Evolutionary conservation across 2,113 vertebrate species (phyloP).

Genomic region (Cygnus buccinator): DNA sequence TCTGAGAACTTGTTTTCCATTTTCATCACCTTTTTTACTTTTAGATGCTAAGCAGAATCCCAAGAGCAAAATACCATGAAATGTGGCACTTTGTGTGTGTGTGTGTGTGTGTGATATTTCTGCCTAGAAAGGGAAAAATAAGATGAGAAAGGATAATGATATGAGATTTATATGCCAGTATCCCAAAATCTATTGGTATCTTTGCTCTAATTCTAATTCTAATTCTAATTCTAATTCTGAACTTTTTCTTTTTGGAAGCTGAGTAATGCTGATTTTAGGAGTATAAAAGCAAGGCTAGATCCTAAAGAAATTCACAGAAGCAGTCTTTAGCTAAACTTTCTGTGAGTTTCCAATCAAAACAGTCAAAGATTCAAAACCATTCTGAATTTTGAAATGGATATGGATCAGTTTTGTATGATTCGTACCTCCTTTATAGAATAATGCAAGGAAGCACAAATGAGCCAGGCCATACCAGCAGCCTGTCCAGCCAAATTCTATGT

Average conservation of each 20-base stretch:
- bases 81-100: neutral
- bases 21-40: neutral
- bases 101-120: neutral
- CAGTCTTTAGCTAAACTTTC: neutral
- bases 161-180: neutral
- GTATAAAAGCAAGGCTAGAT: neutral
- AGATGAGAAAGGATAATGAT: neutral
- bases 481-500: neutral
- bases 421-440: neutral
- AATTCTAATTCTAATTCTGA: neutral
- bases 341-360: neutral
- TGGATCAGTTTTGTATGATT: neutral
- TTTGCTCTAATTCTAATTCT: neutral
- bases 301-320: neutral
- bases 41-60: neutral
- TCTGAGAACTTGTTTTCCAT: neutral
- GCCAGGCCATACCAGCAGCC: neutral
- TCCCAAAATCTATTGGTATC: neutral
- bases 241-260: neutral
- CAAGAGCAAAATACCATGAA: neutral
- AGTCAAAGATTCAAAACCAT: neutral
- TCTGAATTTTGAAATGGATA: neutral
- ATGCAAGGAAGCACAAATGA: neutral
- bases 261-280: neutral
- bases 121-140: neutral